These are phyloP conservation scores for Pinctada fucata DNA, from an alignment of 2,888 invertebrate species.

Conservation along the genomic window DNA sequence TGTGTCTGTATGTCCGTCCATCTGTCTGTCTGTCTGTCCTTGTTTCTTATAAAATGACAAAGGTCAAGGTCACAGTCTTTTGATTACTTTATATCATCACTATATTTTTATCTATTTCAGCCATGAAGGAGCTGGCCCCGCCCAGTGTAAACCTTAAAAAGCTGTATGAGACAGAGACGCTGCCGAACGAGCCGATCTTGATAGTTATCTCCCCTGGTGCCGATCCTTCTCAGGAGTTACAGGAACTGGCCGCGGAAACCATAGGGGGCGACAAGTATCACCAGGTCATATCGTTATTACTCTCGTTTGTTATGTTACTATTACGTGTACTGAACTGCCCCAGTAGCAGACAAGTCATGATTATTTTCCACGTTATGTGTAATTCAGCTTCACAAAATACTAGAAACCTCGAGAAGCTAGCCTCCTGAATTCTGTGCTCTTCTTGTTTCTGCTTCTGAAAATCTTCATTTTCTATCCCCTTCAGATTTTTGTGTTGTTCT, in stretches of 20 bases:
- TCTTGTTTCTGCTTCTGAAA: no score
- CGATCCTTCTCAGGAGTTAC: conserved; percentile 91
- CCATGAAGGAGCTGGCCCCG: conserved; percentile 80
- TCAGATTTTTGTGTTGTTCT: no score
- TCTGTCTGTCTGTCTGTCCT: conserved; percentile 2
- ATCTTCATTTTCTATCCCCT: no score
- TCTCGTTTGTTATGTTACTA: no score
- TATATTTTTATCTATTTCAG: conserved; percentile 62
- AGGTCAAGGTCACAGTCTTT: no score
- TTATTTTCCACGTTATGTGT: no score
- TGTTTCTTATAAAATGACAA: not conserved
- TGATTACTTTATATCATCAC: no score
- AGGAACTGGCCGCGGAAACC: conserved; percentile 81
- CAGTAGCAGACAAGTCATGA: no score
- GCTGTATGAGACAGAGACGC: conserved; percentile 80
- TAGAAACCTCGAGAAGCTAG: no score
- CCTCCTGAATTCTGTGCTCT: no score
- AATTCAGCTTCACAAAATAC: no score
- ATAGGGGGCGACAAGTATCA: conserved; percentile 79
- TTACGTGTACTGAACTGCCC: no score
- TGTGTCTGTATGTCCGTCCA: not conserved
- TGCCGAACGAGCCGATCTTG: conserved; percentile 85
- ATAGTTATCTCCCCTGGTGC: conserved; percentile 92
- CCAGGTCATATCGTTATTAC: conserved; percentile 78
- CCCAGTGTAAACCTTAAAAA: conserved; percentile 81